Evolutionary conservation across 2,888 invertebrate genomes (phyloP), one percentile per base, ranked within the genome.

Genomic region (Eucera pruinosa): DNA sequence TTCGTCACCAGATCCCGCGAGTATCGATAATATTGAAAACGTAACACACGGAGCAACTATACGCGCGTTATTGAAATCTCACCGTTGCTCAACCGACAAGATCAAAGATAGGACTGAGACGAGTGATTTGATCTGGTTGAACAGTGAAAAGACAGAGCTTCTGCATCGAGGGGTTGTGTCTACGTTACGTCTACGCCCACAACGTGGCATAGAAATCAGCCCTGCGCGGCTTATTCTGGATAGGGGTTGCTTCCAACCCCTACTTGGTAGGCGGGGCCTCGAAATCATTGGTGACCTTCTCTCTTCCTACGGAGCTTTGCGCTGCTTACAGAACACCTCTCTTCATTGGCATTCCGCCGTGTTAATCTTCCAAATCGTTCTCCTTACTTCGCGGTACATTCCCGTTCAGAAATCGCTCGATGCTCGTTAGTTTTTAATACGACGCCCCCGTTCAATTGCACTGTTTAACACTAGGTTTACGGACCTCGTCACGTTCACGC

Each of bases 121-220:
- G 86, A 83, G 88, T 86, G 89, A 89, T 86, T 89, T 89, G 89
- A 88, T 89, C 89, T 81, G 80, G 70, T 47, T 64, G 83, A 76
- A 78, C 74, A 54, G 80, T 64, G 84, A 86, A 82, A 83, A 82
- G 82, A 82, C 84, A 83, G 79, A 66, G 75, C 78, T 23, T 61
- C 64, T 67, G 68, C 64, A 55, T 64, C 80, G 75, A n/a, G 82
- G 87, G 89, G 90, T 88, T 86, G 88, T 87, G 85, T 79, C 86
- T 82, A 81, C 72, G 79, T 62, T 82, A 81, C 39, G 90, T 88
- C 64, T 84, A 88, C 90, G 90, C 90, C 90, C 89, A 86, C 85
- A 75, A 71, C 62, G 83, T 85, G 83, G 80, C 87, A 86, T 81
- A 80, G 82, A 77, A 84, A 82, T 83, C 87, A 84, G 86, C 83